Evolutionary conservation across 2,113 vertebrate species (phyloP).

Genomic region (Scophthalmus maximus): DNA sequence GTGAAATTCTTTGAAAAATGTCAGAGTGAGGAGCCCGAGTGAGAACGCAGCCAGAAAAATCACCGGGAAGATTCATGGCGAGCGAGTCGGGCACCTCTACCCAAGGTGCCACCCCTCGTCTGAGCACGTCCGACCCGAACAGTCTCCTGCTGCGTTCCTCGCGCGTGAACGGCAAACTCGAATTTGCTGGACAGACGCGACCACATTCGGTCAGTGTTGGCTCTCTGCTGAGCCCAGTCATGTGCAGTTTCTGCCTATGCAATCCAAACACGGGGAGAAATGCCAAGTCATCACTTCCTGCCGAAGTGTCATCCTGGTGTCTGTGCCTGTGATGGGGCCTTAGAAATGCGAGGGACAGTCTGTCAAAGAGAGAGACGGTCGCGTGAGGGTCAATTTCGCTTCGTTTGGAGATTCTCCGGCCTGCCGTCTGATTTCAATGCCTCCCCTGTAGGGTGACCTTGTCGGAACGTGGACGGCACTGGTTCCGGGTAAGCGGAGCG

Average conservation of each 20-base stretch:
- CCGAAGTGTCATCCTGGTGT: constrained; percentile 45
- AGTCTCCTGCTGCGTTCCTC: too few relatives aligned
- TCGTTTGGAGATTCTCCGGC: background rate
- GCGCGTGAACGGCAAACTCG: too few relatives aligned
- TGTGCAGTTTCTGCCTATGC: constrained; percentile 58
- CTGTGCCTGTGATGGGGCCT: constrained; percentile 7
- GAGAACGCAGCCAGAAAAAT: too few relatives aligned
- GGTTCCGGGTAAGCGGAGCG: constrained; percentile 47
- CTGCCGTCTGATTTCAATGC: constrained; percentile 21
- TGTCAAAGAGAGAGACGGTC: constrained; percentile 5
- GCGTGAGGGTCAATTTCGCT: constrained; percentile 14
- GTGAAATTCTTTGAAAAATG: too few relatives aligned
- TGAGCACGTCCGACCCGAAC: too few relatives aligned
- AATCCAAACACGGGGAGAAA: constrained; percentile 61
- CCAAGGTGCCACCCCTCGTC: too few relatives aligned
- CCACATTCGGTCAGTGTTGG: too few relatives aligned
- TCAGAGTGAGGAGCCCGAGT: too few relatives aligned
- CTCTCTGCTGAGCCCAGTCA: constrained; percentile 44
- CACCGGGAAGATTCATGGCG: too few relatives aligned
- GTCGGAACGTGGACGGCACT: constrained; percentile 35
- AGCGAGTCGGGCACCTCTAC: too few relatives aligned
- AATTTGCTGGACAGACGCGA: too few relatives aligned
- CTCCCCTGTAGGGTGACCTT: constrained; percentile 51
- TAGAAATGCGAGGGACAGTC: constrained; percentile 20
- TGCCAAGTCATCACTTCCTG: constrained; percentile 69